A percentile compares a stretch with the other conserved stretches of the same genome.
Conservation (phyloP, 1,140 invertebrate species). For the Tyrophagus putrescentiae region DNA sequence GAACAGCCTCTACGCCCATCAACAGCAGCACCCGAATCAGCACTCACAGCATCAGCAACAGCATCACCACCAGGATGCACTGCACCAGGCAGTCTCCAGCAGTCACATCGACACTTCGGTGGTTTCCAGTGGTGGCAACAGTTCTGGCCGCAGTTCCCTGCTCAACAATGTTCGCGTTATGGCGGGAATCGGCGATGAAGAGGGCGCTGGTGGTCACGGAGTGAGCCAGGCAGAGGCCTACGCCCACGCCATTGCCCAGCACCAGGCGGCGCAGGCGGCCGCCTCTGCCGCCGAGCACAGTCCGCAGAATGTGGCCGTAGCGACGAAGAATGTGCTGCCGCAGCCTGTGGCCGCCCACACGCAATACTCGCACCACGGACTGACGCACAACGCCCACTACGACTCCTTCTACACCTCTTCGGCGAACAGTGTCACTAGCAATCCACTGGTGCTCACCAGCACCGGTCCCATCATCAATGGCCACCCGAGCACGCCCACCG, state of each 20-base stretch:
- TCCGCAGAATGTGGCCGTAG: too few relatives aligned
- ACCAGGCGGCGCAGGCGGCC: too few relatives aligned
- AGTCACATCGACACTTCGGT: not conserved
- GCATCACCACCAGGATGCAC: not conserved
- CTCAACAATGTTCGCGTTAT: too few relatives aligned
- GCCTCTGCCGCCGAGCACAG: not conserved
- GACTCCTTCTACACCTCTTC: not conserved
- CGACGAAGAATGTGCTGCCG: not conserved
- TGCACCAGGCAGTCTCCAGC: not conserved
- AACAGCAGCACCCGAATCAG: not conserved
- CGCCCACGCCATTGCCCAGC: too few relatives aligned
- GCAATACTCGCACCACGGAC: not conserved
- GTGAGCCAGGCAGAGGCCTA: too few relatives aligned
- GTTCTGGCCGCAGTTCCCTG: too few relatives aligned
- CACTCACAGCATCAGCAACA: not conserved
- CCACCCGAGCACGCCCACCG: not conserved
- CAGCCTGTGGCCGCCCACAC: not conserved
- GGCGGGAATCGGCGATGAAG: too few relatives aligned
- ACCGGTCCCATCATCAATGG: constrained; percentile 4
- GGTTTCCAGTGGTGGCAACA: not conserved
- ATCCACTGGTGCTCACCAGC: not conserved
- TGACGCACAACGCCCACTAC: not conserved
- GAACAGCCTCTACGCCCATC: not conserved
- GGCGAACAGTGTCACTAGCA: not conserved
- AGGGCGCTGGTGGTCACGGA: too few relatives aligned